These are phyloP conservation scores for Synergus umbraculus DNA, from an alignment of 2,888 invertebrate species.

Conservation along the genomic window DNA sequence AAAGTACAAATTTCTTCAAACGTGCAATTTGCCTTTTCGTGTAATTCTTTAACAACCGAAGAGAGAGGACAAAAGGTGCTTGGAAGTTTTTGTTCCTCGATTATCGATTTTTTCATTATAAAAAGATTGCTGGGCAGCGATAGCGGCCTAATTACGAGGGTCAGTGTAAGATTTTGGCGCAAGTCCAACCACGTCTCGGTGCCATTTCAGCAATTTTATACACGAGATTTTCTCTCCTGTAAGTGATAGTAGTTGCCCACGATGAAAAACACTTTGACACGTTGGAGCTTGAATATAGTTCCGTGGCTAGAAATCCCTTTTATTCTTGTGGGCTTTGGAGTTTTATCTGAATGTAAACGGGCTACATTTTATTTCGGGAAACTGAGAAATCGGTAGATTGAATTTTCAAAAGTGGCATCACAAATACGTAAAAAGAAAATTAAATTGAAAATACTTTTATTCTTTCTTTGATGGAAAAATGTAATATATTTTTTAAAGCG, in stretches of 20 bases:
- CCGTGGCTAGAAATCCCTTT: conserved; percentile 2
- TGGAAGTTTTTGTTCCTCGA: neutral
- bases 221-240: conserved; percentile 4
- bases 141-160: conserved; percentile 11
- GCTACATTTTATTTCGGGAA: neutral
- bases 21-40: neutral
- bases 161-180: conserved; percentile 29
- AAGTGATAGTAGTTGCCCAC: conserved; percentile 24
- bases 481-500: too few species aligned
- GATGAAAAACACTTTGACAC: conserved; percentile 24
- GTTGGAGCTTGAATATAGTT: conserved; percentile 16
- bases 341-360: conserved; percentile 21
- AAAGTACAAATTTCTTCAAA: neutral
- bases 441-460: too few species aligned
- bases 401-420: neutral
- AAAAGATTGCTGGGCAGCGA: conserved; percentile 4
- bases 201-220: conserved; percentile 34
- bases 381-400: neutral
- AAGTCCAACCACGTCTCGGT: conserved; percentile 18
- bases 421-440: too few species aligned
- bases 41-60: neutral
- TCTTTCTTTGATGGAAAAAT: too few species aligned
- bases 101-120: neutral
- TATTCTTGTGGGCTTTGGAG: conserved; percentile 18
- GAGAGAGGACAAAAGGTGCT: neutral